Evolutionary conservation across 2,113 vertebrate species (phyloP).

Genomic region (Felis catus): DNA sequence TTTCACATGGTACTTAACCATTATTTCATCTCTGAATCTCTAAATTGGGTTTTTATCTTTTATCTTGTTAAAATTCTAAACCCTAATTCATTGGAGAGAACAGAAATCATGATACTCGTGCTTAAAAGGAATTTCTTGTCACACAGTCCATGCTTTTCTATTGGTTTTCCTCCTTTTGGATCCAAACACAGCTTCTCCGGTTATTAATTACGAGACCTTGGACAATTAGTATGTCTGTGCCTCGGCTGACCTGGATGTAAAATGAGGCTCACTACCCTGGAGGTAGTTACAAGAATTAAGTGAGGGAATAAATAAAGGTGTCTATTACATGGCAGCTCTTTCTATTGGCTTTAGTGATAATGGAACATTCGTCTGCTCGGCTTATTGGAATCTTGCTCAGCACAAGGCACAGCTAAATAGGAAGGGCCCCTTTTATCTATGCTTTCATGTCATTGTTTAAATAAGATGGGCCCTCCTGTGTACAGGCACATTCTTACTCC

Average conservation of each 20-base stretch:
- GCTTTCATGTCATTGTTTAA: neutral
- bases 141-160: neutral
- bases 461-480: neutral
- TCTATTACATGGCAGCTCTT: neutral
- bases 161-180: neutral
- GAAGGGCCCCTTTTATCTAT: neutral
- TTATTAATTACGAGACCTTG: neutral
- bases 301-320: neutral
- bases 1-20: neutral
- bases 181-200: neutral
- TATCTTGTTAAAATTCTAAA: constrained; percentile 1
- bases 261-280: neutral
- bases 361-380: too few relatives aligned
- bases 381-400: neutral
- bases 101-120: neutral
- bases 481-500: neutral
- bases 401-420: neutral
- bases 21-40: neutral
- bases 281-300: neutral
- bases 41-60: neutral
- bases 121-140: neutral
- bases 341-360: neutral
- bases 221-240: neutral
- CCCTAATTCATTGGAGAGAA: neutral
- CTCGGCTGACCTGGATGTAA: neutral